These are phyloP conservation scores for Melanotaenia parkinsoni DNA, from an alignment of 2,797 vertebrate genomes.

Conservation along the genomic window DNA sequence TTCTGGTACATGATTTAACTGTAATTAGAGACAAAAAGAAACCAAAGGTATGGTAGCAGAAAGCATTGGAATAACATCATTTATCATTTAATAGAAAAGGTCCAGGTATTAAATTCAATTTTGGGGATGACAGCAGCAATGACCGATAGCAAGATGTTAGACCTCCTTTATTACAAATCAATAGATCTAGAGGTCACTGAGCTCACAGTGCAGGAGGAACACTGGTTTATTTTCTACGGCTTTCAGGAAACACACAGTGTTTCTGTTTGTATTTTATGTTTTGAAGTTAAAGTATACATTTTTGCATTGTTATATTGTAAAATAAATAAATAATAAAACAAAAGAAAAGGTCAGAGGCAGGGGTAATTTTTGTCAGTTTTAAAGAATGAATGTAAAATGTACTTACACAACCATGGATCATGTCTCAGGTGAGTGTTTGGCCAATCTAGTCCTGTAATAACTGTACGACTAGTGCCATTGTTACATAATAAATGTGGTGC, in stretches of 20 bases:
- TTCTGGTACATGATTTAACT: constrained; percentile 10
- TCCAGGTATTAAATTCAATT: constrained; percentile 32
- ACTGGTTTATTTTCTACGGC: constrained; percentile 6
- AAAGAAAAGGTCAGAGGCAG: neutral
- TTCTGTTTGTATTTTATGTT: constrained; percentile 16
- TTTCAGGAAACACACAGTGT: neutral
- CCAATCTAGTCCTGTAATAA: neutral
- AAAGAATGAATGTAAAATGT: constrained; percentile 9
- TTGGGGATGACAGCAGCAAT: constrained; percentile 28
- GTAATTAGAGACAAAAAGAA: constrained; percentile 18
- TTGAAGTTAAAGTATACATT: neutral
- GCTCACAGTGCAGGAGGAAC: constrained; percentile 28
- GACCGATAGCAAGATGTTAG: constrained; percentile 47
- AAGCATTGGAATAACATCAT: constrained; percentile 37
- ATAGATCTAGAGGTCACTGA: constrained; percentile 41
- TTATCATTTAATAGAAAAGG: constrained; percentile 42
- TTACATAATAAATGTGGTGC: neutral
- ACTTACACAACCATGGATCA: neutral
- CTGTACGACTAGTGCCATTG: neutral
- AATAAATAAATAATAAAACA: no score
- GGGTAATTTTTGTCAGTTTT: constrained; percentile 7
- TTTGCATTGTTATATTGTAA: neutral
- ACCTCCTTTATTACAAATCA: constrained; percentile 54
- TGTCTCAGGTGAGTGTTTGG: neutral
- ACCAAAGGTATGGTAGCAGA: constrained; percentile 23